phyloP scores from a whole-genome alignment of 2,888 invertebrate genomes.

The Drosophila fulvimacula region DNA sequence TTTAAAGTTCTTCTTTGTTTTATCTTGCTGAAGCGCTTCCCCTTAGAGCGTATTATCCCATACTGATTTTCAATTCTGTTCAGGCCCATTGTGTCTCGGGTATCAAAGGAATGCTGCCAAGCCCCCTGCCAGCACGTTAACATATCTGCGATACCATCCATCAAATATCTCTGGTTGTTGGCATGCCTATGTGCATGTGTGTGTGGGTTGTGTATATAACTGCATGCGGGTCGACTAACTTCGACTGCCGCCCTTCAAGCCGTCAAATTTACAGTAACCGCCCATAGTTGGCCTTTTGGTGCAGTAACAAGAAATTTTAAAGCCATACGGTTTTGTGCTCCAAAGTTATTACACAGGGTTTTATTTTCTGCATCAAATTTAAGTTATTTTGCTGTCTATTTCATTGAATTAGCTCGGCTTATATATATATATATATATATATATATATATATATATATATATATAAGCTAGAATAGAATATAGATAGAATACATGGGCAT shows the following conservation, averaged over 20 bases:
- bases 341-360: constrained; percentile 7
- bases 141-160: constrained; percentile 77
- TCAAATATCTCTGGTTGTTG: constrained; percentile 66
- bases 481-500: constrained; percentile 22
- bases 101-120: constrained; percentile 59
- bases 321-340: constrained; percentile 40
- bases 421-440: constrained; percentile 4
- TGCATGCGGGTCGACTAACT: constrained; percentile 35
- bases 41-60: constrained; percentile 3
- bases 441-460: too few relatives aligned
- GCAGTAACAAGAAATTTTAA: constrained; percentile 46
- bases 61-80: constrained; percentile 41
- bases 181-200: constrained; percentile 22
- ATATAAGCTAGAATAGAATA: too few relatives aligned
- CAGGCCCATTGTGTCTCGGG: constrained; percentile 31
- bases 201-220: constrained; percentile 15
- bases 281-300: neutral
- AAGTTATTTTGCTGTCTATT: constrained; percentile 70
- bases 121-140: constrained; percentile 62
- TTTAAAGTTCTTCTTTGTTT: too few relatives aligned
- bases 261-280: constrained; percentile 58
- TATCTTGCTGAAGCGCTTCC: neutral
- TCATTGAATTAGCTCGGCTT: constrained; percentile 66
- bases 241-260: constrained; percentile 42
- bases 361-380: constrained; percentile 53